Base-by-base conservation (phyloP, 2,113 vertebrate genomes). In the Ranitomeya imitator region DNA sequence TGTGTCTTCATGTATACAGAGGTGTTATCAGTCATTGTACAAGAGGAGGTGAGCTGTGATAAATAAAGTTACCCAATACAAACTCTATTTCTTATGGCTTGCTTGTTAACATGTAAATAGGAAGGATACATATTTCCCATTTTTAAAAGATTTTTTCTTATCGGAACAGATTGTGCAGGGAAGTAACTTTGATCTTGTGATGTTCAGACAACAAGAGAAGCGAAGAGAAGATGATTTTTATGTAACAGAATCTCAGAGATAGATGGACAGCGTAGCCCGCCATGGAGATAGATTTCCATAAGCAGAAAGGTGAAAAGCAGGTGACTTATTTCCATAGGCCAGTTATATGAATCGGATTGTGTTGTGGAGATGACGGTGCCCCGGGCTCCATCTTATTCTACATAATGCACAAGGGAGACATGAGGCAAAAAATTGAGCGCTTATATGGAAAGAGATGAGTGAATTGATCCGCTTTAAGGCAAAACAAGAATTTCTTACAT, bases 271-370 rank as follows among this genome's bases (percentile, higher is more conserved):
- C 3, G 65, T 16, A 3, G 65, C 81, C 16, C 0, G 65, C 89
- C 31, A n/a, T 82, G 0, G 83, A 21, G 2, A 60, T 0, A 84
- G 74, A 90, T 85, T 89, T 88, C 79, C 0, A 85, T 82, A 89
- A 91, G 91, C 90, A 93, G 86, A 90, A 93, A 91, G 87, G 89
- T 90, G 86, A 89, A 81, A 90, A 91, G n/a, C 90, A 87, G 60
- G 16, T 74, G 60, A 26, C 54, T 89, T 76, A 89, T 90, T 91
- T 89, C 79, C 31, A 88, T 77, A 90, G 71, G 61, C 13, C 55
- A 67, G 74, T 81, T 79, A 2, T 19, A 84, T 0, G 0, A 0
- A 0, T 26, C 76, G 16, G 89, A 90, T 83, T 74, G 15, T 90
- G 83, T 88, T 90, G 86, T 85, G 55, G 85, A 89, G 65, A 89